phyloP scores from a whole-genome alignment of 2,797 vertebrate genomes.

The Bryconaethiops microstoma region DNA sequence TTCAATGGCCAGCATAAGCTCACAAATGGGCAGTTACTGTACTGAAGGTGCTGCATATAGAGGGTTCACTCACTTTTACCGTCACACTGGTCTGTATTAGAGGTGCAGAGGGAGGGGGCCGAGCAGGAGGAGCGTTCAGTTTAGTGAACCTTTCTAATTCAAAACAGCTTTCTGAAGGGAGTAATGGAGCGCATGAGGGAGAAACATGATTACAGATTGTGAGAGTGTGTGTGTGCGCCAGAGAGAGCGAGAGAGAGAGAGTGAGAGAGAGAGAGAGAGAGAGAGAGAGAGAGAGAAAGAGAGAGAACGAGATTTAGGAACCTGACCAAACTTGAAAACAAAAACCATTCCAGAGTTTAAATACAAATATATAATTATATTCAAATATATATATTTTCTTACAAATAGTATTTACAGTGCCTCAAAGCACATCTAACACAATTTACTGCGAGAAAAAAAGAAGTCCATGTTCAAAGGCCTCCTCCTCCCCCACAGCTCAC shows the following conservation, averaged over 20 bases:
- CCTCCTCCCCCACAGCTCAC: slow-evolving; percentile 17
- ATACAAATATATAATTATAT: slow-evolving; percentile 92
- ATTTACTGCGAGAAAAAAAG: slow-evolving; percentile 62
- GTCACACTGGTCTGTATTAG: not conserved
- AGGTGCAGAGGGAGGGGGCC: not conserved
- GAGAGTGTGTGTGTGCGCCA: slow-evolving; percentile 14
- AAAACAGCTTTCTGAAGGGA: slow-evolving; percentile 60
- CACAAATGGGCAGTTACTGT: slow-evolving; percentile 15
- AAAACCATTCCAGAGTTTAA: slow-evolving; percentile 73
- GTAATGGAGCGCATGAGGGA: slow-evolving; percentile 21
- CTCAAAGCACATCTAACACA: slow-evolving; percentile 79
- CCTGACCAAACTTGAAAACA: slow-evolving; percentile 27
- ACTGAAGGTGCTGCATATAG: not conserved
- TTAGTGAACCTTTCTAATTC: slow-evolving; percentile 48
- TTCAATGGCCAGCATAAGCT: not conserved
- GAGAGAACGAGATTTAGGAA: not conserved
- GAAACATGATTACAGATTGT: slow-evolving; percentile 57
- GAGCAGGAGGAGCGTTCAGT: slow-evolving; percentile 24
- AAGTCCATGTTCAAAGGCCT: slow-evolving; percentile 40
- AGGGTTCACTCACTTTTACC: not conserved
- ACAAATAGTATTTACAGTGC: slow-evolving; percentile 92
- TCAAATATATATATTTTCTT: slow-evolving; percentile 71
- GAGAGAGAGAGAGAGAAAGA: slow-evolving; percentile 2
- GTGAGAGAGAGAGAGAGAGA: slow-evolving; percentile 14
- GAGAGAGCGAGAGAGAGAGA: not conserved